phyloP scores from a whole-genome alignment of 2,113 vertebrate genomes.

The Ivindomyrus marchei region DNA sequence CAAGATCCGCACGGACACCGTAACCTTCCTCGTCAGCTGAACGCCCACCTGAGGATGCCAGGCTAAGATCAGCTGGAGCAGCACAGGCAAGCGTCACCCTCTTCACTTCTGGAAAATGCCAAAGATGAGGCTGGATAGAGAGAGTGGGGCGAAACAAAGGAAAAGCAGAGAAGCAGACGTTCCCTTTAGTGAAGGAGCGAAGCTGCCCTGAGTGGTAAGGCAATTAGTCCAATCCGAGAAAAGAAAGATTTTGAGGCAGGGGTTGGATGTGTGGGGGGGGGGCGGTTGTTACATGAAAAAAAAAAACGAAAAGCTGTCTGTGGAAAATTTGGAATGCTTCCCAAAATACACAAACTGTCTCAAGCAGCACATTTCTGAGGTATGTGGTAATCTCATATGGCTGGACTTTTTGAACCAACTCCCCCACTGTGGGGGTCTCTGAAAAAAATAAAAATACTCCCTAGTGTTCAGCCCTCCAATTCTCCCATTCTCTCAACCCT shows the following conservation, averaged over 20 bases:
- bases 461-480: constrained; percentile 49
- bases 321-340: constrained; percentile 62
- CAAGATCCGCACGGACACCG: not conserved
- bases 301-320: constrained; percentile 63
- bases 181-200: constrained; percentile 46
- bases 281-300: not conserved
- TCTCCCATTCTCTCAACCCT: constrained; percentile 46
- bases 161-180: constrained; percentile 44
- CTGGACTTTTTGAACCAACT: constrained; percentile 60
- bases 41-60: not conserved
- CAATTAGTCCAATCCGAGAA: constrained; percentile 52
- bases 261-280: not conserved
- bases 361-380: constrained; percentile 57
- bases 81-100: constrained; percentile 62
- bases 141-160: constrained; percentile 32
- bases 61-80: constrained; percentile 39
- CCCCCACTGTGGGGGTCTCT: constrained; percentile 32
- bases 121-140: constrained; percentile 54
- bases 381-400: constrained; percentile 62
- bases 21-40: not conserved
- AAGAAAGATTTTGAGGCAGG: not conserved
- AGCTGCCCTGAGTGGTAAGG: constrained; percentile 33
- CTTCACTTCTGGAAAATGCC: constrained; percentile 54
- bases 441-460: constrained; percentile 9
- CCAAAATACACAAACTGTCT: constrained; percentile 55